phyloP scores from a whole-genome alignment of 1,140 invertebrate species.

The Pseudomyrmex dendroicus region DNA sequence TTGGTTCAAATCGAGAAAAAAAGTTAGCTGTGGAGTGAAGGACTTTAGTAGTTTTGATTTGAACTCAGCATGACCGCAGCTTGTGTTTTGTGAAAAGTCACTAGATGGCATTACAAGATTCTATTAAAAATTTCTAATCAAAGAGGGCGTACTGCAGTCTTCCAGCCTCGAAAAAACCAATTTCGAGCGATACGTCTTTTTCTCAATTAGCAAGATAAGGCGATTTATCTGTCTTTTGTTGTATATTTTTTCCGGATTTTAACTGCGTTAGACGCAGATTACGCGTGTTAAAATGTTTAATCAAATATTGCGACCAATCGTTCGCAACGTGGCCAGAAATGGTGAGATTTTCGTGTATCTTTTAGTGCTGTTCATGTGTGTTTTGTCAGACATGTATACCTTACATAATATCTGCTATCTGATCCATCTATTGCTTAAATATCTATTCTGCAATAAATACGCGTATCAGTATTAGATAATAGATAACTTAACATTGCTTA shows the following conservation, averaged over 20 bases:
- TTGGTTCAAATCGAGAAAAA: too few species aligned
- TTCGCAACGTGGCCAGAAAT: slow-evolving; percentile 37
- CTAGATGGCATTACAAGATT: background rate
- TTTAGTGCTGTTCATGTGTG: background rate
- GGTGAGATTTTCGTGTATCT: slow-evolving; percentile 44
- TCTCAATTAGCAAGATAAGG: background rate
- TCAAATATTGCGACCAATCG: slow-evolving; percentile 64
- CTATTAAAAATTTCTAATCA: too few species aligned
- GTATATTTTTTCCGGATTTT: background rate
- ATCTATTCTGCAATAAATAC: background rate
- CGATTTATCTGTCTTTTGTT: background rate
- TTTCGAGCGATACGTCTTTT: background rate
- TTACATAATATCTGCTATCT: slow-evolving; percentile 37
- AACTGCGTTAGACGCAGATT: background rate
- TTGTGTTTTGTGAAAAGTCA: background rate
- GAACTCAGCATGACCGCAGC: background rate
- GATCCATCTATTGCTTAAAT: background rate
- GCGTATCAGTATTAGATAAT: background rate
- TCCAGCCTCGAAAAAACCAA: background rate
- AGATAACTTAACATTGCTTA: background rate
- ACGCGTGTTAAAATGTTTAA: slow-evolving; percentile 63
- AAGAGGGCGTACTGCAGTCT: background rate
- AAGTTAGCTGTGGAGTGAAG: too few species aligned
- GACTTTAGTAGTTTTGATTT: too few species aligned
- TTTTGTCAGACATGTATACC: background rate